These are phyloP conservation scores for Scalopus aquaticus DNA, from an alignment of 2,113 vertebrate species.

Conservation along the genomic window DNA sequence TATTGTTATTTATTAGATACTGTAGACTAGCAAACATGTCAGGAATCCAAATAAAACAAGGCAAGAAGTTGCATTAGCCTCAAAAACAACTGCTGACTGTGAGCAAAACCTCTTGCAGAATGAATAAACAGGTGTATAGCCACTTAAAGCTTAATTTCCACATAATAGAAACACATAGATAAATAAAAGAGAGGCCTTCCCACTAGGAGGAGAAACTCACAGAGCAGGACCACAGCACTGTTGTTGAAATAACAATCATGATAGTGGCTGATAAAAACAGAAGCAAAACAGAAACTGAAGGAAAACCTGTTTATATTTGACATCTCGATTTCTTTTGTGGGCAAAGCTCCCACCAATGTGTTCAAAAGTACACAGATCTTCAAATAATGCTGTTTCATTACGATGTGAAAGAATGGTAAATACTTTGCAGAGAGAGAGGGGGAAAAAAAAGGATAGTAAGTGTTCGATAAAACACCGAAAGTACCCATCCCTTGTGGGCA, in stretches of 20 bases:
- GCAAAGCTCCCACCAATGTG: neutral
- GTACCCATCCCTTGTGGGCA: too few species aligned
- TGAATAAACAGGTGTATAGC: conserved; percentile 56
- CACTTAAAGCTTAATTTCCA: conserved; percentile 81
- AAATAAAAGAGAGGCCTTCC: conserved; percentile 65
- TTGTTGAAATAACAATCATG: conserved; percentile 1
- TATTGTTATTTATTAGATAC: conserved; percentile 69
- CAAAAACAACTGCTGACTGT: conserved; percentile 61
- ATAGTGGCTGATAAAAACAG: neutral
- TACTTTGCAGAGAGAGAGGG: too few species aligned
- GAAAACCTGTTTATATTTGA: neutral
- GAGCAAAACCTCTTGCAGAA: conserved; percentile 44
- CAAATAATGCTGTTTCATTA: neutral
- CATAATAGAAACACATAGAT: neutral
- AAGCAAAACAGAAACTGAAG: neutral
- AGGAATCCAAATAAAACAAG: conserved; percentile 67
- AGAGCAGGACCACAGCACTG: neutral
- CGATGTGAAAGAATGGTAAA: neutral
- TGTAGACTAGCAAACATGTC: conserved; percentile 25
- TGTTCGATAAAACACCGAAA: too few species aligned
- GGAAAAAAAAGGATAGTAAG: too few species aligned
- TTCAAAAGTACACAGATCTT: neutral
- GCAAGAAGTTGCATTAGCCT: conserved; percentile 60
- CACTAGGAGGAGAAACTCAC: conserved; percentile 49
- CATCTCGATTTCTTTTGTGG: neutral